Evolutionary conservation across 2,888 invertebrate genomes (phyloP).

Genomic region (Chorisops tibialis): DNA sequence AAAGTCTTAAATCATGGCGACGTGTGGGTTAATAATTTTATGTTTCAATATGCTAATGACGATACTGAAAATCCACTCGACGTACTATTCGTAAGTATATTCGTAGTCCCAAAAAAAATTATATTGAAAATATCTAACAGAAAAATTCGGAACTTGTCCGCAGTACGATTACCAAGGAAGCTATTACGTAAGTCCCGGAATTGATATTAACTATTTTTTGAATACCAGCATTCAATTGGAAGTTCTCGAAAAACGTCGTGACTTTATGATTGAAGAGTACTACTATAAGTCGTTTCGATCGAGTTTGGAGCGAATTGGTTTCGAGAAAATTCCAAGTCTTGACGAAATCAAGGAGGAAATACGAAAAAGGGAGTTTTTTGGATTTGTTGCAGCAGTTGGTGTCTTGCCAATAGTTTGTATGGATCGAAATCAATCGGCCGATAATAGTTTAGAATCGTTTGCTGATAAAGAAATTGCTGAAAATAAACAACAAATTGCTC

Average conservation of each 20-base stretch:
- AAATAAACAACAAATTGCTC: conserved; percentile 40
- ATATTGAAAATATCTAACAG: no score
- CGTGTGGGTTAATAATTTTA: conserved; percentile 50
- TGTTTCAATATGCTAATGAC: conserved; percentile 44
- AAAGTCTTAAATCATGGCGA: conserved; percentile 52
- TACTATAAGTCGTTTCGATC: conserved; percentile 41
- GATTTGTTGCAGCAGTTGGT: conserved; percentile 43
- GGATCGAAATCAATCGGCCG: conserved; percentile 40
- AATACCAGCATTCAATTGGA: conserved; percentile 43
- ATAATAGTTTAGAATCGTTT: conserved; percentile 43
- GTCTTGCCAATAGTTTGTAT: conserved; percentile 43
- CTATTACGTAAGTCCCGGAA: conserved; percentile 46
- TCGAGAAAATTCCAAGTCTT: conserved; percentile 38
- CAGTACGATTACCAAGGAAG: conserved; percentile 46
- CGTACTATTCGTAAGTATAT: conserved; percentile 5
- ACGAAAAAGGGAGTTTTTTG: conserved; percentile 39
- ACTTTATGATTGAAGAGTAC: conserved; percentile 42
- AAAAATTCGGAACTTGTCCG: no score
- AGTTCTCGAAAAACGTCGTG: conserved; percentile 40
- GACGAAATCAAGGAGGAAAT: conserved; percentile 42
- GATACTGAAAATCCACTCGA: background rate
- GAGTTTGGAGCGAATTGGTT: conserved; percentile 35
- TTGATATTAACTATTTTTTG: conserved; percentile 50
- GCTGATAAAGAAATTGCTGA: conserved; percentile 39
- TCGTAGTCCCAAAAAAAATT: background rate